phyloP scores from a whole-genome alignment of 2,888 invertebrate genomes.

The Lasius fuliginosus region DNA sequence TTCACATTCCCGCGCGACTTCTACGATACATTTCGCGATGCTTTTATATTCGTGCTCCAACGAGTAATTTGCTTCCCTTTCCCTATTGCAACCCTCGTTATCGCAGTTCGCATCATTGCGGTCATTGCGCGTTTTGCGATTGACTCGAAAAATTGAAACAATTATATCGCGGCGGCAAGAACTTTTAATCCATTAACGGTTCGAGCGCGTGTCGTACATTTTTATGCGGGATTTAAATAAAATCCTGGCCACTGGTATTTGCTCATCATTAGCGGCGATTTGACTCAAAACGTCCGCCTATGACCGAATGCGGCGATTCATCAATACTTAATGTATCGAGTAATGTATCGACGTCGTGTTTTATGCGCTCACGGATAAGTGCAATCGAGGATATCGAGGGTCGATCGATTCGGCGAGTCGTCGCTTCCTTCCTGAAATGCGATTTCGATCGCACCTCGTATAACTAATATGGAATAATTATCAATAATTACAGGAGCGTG shows the following conservation, averaged over 20 bases:
- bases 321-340: slow-evolving; percentile 24
- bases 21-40: slow-evolving; percentile 37
- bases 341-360: slow-evolving; percentile 52
- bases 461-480: slow-evolving; percentile 22
- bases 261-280: slow-evolving; percentile 61
- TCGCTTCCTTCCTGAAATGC: slow-evolving; percentile 6
- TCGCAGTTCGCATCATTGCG: slow-evolving; percentile 59
- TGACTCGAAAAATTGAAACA: slow-evolving; percentile 73
- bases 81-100: slow-evolving; percentile 44
- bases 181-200: slow-evolving; percentile 74
- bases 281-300: slow-evolving; percentile 26
- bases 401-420: slow-evolving; percentile 2
- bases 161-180: slow-evolving; percentile 67
- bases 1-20: slow-evolving; percentile 28
- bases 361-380: slow-evolving; percentile 36
- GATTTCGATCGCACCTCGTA: slow-evolving; percentile 1
- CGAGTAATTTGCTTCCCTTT: slow-evolving; percentile 63
- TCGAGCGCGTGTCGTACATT: slow-evolving; percentile 68
- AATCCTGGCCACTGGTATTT: slow-evolving; percentile 65
- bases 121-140: slow-evolving; percentile 63
- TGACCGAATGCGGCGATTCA: slow-evolving; percentile 29
- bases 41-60: slow-evolving; percentile 55
- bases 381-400: slow-evolving; percentile 15
- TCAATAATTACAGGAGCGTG: slow-evolving; percentile 21
- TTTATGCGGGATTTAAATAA: slow-evolving; percentile 74